A percentile compares a stretch with the other conserved stretches of the same genome.
phyloP scores from a whole-genome alignment of 2,888 invertebrate species.

The Anodontia alba region DNA sequence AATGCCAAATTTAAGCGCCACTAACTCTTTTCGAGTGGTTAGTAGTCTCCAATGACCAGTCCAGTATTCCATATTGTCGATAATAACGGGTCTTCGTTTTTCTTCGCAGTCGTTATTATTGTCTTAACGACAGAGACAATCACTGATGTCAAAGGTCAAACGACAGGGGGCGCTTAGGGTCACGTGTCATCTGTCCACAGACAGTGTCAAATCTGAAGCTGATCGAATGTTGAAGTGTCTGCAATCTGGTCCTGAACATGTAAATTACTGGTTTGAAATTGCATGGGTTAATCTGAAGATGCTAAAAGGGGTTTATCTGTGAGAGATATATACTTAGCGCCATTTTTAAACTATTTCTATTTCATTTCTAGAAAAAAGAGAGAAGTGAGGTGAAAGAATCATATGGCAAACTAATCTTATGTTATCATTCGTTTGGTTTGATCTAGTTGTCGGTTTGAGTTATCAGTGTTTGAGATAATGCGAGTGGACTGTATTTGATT shows the following conservation, averaged over 20 bases:
- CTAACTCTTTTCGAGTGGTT: constrained; percentile 41
- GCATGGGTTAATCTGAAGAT: no score
- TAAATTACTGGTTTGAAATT: not conserved
- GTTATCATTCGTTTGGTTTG: no score
- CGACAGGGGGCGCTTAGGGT: constrained; percentile 57
- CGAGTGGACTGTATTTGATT: no score
- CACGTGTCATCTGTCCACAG: constrained; percentile 61
- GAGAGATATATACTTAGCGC: no score
- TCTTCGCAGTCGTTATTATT: not conserved
- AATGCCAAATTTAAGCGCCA: not conserved
- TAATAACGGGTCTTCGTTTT: constrained; percentile 56
- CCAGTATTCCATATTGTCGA: constrained; percentile 48
- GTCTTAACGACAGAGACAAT: constrained; percentile 1
- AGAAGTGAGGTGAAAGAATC: no score
- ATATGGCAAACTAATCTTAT: no score
- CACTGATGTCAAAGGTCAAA: constrained; percentile 36
- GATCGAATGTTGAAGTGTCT: constrained; percentile 30
- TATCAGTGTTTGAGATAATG: no score
- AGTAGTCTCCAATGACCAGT: constrained; percentile 49
- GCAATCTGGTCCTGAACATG: not conserved
- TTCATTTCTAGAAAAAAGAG: no score
- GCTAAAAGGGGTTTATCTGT: no score
- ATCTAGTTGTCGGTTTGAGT: no score
- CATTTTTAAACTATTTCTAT: no score
- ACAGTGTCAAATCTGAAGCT: constrained; percentile 51